These are phyloP conservation scores for Sinocyclocheilus grahami DNA, from an alignment of 2,113 vertebrate genomes.

Conservation along the genomic window DNA sequence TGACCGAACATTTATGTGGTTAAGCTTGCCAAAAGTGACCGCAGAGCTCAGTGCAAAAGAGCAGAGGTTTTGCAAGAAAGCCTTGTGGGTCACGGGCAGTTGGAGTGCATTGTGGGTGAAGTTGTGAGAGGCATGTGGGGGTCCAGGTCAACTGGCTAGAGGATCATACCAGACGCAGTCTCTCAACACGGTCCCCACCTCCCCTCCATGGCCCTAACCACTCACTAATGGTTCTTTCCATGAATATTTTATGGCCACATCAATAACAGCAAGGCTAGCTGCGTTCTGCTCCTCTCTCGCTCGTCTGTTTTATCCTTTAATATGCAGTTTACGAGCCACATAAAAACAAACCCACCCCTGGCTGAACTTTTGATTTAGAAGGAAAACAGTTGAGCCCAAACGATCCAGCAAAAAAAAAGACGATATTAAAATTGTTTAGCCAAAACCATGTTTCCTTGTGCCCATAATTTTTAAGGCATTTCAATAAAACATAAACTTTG, in stretches of 20 bases:
- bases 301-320: slow-evolving; percentile 63
- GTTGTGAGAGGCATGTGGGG: slow-evolving; percentile 34
- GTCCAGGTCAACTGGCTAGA: slow-evolving; percentile 72
- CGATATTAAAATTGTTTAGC: slow-evolving; percentile 60
- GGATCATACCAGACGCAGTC: slow-evolving; percentile 56
- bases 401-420: slow-evolving; percentile 45
- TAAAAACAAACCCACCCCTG: slow-evolving; percentile 64
- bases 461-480: slow-evolving; percentile 55
- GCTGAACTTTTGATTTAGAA: slow-evolving; percentile 62
- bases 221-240: slow-evolving; percentile 59
- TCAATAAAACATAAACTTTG: slow-evolving; percentile 58
- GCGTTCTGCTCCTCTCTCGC: slow-evolving; percentile 51
- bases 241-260: slow-evolving; percentile 66
- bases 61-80: slow-evolving; percentile 37
- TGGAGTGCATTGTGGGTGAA: slow-evolving; percentile 44
- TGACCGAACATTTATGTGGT: slow-evolving; percentile 32
- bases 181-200: slow-evolving; percentile 57
- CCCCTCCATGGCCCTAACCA: slow-evolving; percentile 53
- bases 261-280: slow-evolving; percentile 57
- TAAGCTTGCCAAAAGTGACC: slow-evolving; percentile 33
- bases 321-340: slow-evolving; percentile 65
- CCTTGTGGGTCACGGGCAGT: slow-evolving; percentile 21
- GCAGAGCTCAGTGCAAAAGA: slow-evolving; percentile 17
- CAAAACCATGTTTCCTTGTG: slow-evolving; percentile 53
- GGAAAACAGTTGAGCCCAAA: slow-evolving; percentile 55